phyloP scores from a whole-genome alignment of 2,797 vertebrate genomes.

The Ficedula albicollis region DNA sequence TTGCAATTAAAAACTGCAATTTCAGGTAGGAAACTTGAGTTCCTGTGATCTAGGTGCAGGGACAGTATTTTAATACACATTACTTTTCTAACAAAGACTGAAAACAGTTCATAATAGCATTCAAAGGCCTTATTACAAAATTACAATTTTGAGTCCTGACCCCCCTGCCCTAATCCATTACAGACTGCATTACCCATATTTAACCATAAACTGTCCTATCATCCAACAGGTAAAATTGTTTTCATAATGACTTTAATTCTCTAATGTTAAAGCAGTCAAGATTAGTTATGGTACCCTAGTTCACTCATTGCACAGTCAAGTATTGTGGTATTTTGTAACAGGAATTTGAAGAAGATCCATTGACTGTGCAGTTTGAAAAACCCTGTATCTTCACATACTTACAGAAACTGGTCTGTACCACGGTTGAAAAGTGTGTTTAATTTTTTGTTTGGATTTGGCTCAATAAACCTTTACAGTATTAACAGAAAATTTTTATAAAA shows the following conservation, averaged over 20 bases:
- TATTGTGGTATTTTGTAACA: neutral
- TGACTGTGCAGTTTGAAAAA: neutral
- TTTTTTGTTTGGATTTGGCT: neutral
- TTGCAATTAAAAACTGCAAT: neutral
- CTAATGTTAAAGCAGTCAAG: neutral
- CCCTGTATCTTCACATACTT: neutral
- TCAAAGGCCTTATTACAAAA: neutral
- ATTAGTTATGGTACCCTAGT: neutral
- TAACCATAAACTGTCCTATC: neutral
- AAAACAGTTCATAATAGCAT: neutral
- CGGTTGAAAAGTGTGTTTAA: too few species aligned
- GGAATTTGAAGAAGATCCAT: neutral
- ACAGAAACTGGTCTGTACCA: too few species aligned
- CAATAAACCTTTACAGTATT: neutral
- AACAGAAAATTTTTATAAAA: neutral
- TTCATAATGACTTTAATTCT: neutral
- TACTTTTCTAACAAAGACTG: neutral
- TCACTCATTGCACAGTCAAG: neutral
- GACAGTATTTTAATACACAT: neutral
- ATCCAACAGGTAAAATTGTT: neutral
- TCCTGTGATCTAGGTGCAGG: neutral
- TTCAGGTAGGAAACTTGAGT: neutral
- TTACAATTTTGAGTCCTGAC: rapidly evolving
- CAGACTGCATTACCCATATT: neutral
- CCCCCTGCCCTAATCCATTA: neutral